Conservation (phyloP, 2,888 invertebrate genomes). For the Elmis aenea region DNA sequence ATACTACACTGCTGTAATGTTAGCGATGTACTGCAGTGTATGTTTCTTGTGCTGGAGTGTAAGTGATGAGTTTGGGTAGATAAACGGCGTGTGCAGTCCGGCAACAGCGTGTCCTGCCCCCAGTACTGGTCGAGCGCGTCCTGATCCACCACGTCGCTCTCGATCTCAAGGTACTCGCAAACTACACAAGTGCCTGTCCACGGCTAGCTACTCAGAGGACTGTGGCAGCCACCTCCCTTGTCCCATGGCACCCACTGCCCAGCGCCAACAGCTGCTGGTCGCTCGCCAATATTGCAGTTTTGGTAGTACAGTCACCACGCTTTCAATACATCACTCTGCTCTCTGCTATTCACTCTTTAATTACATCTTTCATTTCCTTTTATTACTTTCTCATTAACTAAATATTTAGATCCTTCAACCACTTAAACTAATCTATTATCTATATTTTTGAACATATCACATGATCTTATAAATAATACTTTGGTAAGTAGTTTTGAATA, state of each 20-base stretch:
- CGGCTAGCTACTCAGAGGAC: constrained; percentile 77
- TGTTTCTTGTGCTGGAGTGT: constrained; percentile 28
- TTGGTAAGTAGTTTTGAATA: too few species aligned
- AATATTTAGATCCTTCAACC: too few species aligned
- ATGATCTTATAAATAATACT: too few species aligned
- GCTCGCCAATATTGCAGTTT: constrained; percentile 92
- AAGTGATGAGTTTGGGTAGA: constrained; percentile 52
- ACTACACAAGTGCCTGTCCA: constrained; percentile 88
- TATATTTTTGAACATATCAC: too few species aligned
- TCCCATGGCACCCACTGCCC: constrained; percentile 43
- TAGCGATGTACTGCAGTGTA: constrained; percentile 13
- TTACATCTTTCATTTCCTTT: constrained; percentile 11
- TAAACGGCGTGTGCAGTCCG: constrained; percentile 64
- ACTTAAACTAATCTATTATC: too few species aligned
- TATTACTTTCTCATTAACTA: too few species aligned
- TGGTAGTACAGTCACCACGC: constrained; percentile 79
- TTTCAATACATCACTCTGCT: constrained; percentile 19
- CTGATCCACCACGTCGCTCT: constrained; percentile 73
- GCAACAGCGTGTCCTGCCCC: constrained; percentile 29
- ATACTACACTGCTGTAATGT: too few species aligned
- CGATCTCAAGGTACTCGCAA: constrained; percentile 94
- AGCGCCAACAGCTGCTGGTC: constrained; percentile 61
- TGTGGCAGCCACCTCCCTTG: constrained; percentile 46
- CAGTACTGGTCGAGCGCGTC: constrained; percentile 42
- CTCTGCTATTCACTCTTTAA: constrained; percentile 16